A percentile compares a stretch with the other conserved stretches of the same genome.
Evolutionary conservation across 2,113 vertebrate genomes (phyloP).

Genomic region (Mionectes macconnelli): DNA sequence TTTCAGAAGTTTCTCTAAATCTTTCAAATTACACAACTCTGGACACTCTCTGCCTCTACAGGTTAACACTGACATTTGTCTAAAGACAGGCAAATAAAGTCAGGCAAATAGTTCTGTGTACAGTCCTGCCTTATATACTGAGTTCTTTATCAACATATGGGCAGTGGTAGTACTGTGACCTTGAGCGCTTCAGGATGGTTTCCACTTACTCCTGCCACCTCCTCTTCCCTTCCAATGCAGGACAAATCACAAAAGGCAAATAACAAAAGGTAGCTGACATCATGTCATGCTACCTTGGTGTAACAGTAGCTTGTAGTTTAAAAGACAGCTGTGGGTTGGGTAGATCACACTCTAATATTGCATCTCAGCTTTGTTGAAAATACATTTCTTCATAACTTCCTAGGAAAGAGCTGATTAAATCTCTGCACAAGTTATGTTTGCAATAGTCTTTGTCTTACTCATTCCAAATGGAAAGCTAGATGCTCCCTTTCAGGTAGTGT

Average conservation of each 20-base stretch:
- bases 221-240: not conserved
- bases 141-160: not conserved
- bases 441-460: not conserved
- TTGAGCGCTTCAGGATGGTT: not conserved
- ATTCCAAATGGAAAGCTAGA: not conserved
- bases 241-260: not conserved
- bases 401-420: not conserved
- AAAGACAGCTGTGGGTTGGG: not conserved
- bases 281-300: not conserved
- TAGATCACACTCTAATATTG: not conserved
- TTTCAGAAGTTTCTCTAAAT: not conserved
- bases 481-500: not conserved
- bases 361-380: not conserved
- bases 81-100: not conserved
- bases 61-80: not conserved
- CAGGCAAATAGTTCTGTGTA: not conserved
- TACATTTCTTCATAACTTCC: not conserved
- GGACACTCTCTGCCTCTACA: not conserved
- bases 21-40: not conserved
- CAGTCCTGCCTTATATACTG: not conserved
- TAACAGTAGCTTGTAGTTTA: not conserved
- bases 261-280: not conserved
- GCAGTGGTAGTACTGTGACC: not conserved
- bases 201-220: not conserved
- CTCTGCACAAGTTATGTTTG: not conserved